Percentiles rank a stretch among this genome's conserved stretches.
Evolutionary conservation across 30 jellyfish, hydroid and myxozoan genomes (phyloP).

Genomic region (Sanderia malayensis): DNA sequence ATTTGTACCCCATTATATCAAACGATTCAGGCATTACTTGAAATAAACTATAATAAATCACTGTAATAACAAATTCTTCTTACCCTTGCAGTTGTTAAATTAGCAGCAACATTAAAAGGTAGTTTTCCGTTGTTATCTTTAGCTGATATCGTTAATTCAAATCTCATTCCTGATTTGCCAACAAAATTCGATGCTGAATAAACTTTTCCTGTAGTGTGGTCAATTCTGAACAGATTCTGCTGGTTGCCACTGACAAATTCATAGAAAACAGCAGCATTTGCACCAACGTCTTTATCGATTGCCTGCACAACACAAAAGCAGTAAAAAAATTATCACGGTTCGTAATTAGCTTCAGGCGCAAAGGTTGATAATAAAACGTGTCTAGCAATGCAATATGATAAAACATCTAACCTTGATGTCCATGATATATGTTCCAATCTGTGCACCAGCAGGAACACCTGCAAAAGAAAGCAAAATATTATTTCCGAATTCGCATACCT

Average conservation of each 20-base stretch:
- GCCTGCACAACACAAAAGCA: too few species aligned
- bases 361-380: background rate
- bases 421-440: conserved; percentile 49
- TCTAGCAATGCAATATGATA: background rate
- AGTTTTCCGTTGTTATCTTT: conserved; percentile 45
- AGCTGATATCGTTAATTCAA: conserved; percentile 39
- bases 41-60: too few species aligned
- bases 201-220: conserved; percentile 38
- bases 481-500: too few species aligned
- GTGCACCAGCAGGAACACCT: conserved; percentile 58
- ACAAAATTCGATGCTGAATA: conserved; percentile 25
- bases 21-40: background rate
- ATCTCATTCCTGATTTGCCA: conserved; percentile 43
- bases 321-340: too few species aligned
- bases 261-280: conserved; percentile 34
- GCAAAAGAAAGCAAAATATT: background rate
- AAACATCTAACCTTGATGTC: conserved; percentile 24
- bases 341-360: too few species aligned
- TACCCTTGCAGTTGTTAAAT: conserved; percentile 69
- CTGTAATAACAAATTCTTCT: too few species aligned
- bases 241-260: conserved; percentile 36
- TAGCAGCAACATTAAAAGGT: conserved; percentile 43
- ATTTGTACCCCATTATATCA: background rate
- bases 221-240: conserved; percentile 27
- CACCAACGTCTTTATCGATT: conserved; percentile 30